Evolutionary conservation across 2,113 vertebrate genomes (phyloP).

Genomic region (Oenanthe melanoleuca): DNA sequence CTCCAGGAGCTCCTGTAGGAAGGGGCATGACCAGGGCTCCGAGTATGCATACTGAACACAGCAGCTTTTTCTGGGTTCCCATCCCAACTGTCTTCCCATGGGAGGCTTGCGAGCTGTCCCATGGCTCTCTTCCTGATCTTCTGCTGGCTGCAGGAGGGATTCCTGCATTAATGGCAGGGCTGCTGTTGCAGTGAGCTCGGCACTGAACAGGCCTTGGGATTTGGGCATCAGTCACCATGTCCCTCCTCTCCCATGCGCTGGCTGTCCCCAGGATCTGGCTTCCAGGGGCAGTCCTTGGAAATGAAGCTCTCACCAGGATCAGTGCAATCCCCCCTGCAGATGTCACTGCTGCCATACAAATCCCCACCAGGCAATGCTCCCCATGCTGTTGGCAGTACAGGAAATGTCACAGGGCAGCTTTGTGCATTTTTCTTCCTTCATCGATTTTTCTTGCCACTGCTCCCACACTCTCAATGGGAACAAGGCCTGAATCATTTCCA

Average conservation of each 20-base stretch:
- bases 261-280: not conserved
- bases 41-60: not conserved
- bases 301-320: not conserved
- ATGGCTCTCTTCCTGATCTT: not conserved
- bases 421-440: not conserved
- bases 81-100: rapidly evolving
- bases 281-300: not conserved
- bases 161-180: rapidly evolving
- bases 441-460: not conserved
- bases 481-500: not conserved
- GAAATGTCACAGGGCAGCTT: not conserved
- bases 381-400: rapidly evolving
- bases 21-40: not conserved
- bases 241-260: rapidly evolving
- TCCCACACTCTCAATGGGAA: not conserved
- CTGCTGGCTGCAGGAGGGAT: not conserved
- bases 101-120: not conserved
- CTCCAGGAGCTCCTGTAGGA: rapidly evolving
- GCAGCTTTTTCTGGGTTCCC: not conserved
- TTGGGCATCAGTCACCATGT: rapidly evolving
- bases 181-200: not conserved
- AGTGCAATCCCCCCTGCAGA: not conserved
- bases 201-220: too few species aligned
- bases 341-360: not conserved
- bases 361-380: rapidly evolving